These are phyloP conservation scores for Pomatostomus ruficeps DNA, from an alignment of 2,113 vertebrate species.

Conservation along the genomic window DNA sequence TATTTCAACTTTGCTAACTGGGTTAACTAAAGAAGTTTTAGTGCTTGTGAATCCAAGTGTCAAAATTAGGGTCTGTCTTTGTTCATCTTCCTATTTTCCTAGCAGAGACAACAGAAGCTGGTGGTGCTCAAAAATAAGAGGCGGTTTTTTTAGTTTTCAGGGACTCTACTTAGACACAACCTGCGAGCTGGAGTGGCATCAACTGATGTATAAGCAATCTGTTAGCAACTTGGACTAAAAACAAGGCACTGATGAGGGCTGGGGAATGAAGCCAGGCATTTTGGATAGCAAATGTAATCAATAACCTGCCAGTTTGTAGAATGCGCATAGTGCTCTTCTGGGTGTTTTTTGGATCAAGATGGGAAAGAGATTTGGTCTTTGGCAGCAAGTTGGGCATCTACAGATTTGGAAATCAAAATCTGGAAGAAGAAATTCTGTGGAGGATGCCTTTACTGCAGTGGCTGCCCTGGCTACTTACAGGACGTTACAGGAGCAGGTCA, in stretches of 20 bases:
- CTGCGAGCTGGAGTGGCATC: background rate
- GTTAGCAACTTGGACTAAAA: background rate
- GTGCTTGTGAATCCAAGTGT: background rate
- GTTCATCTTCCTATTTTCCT: background rate
- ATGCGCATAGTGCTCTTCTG: background rate
- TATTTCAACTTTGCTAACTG: background rate
- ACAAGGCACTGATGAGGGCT: background rate
- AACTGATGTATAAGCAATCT: constrained; percentile 25
- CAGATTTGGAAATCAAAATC: background rate
- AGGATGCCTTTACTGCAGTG: background rate
- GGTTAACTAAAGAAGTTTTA: background rate
- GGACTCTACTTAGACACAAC: background rate
- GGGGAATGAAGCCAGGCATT: constrained; percentile 27
- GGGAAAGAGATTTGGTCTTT: constrained; percentile 9
- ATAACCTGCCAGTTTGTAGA: constrained; percentile 21
- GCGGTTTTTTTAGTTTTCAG: background rate
- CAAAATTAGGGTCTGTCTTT: background rate
- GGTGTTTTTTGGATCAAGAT: constrained; percentile 16
- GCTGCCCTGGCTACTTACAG: background rate
- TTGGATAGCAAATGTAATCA: background rate
- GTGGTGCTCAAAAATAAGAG: background rate
- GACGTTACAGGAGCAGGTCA: background rate
- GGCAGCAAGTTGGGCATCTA: background rate
- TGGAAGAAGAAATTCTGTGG: background rate
- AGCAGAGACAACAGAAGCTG: background rate